Evolutionary conservation across 1,140 invertebrate genomes (phyloP), one percentile per base, ranked within the genome.

Genomic region (Drosophila trapezifrons): DNA sequence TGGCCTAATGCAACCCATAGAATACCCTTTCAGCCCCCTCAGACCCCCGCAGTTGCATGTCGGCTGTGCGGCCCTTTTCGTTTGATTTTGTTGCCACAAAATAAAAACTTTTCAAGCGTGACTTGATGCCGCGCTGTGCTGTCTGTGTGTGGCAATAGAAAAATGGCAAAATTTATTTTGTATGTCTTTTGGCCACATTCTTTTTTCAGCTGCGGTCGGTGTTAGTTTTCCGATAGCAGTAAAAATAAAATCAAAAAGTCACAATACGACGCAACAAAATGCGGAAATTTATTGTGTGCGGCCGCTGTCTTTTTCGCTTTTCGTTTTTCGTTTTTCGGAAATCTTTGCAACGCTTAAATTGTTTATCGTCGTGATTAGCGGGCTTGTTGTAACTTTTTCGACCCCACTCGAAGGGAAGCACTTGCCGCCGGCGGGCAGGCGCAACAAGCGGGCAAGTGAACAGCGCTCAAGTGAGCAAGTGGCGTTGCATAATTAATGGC

Each of bases 81-180:
- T 83, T 87, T 87, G 84, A 89, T 89, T 87, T 83, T 76, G 67
- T 80, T 89, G 84, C 83, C 76, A 77, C 83, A 86, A 83, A 83
- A 86, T 86, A 86, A 87, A 86, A 86, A 87, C 83, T 78, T 87
- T 86, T 87, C 83, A 79, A 82, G 83, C 83, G 83, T 86, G 79
- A 86, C 83, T 86, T 73, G 82, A 83, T 72, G 76, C 51, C 63
- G 63, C 38, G 59, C 35, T 40, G 52, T 43, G 46, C 35, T 64
- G 64, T 62, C 37, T 67, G 72, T 58, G 75, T 76, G 80, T 72
- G 77, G 80, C 76, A 86, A 87, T 67, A 79, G 46, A 65, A 64
- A 86, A 86, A 86, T 87, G 63, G 76, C 83, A 76, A 79, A 75
- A 78, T 78, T 74, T 78, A 78, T 78, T 77, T 78, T 65, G 57